Evolutionary conservation across 2,797 vertebrate genomes (phyloP).

Genomic region (Macrochelys suwanniensis): DNA sequence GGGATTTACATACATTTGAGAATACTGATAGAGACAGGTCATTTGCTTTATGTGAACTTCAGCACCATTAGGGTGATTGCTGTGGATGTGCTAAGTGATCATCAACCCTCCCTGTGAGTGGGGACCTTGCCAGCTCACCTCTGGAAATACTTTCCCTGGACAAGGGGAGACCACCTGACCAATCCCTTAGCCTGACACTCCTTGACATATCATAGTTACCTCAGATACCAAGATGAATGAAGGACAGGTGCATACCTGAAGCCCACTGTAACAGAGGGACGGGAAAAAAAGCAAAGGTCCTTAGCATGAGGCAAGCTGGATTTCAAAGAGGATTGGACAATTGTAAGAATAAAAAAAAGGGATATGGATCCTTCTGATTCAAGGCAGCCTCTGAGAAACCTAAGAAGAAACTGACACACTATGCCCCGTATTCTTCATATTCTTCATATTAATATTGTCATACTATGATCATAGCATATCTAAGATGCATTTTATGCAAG

Average conservation of each 20-base stretch:
- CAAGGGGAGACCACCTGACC: neutral
- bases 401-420: neutral
- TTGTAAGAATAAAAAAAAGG: neutral
- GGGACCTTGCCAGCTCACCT: neutral
- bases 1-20: neutral
- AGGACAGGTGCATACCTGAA: neutral
- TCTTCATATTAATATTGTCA: too few species aligned
- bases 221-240: rapidly evolving
- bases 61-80: neutral
- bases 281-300: neutral
- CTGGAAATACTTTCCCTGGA: neutral
- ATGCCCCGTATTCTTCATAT: too few species aligned
- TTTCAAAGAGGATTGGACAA: neutral
- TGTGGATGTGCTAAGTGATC: neutral
- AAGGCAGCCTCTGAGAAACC: neutral
- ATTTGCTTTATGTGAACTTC: neutral
- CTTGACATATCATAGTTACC: neutral
- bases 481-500: too few species aligned
- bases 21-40: neutral
- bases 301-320: neutral
- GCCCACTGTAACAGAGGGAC: neutral
- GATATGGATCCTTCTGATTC: neutral
- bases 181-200: neutral
- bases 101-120: neutral
- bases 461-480: too few species aligned